Evolutionary conservation across 2,888 invertebrate genomes (phyloP).

Genomic region (Allolobophora icterica): DNA sequence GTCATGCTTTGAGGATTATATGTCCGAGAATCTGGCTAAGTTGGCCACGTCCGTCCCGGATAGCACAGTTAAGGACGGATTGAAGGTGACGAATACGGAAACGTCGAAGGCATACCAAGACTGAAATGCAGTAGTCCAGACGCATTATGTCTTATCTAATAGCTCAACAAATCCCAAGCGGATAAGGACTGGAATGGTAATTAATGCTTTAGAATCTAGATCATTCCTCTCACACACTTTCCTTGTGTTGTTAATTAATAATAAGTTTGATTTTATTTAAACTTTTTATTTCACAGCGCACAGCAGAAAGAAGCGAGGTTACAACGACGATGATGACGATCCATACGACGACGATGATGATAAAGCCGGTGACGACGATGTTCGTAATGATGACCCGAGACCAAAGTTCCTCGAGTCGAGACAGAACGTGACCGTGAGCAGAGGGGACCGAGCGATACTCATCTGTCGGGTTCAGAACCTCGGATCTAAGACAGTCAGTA

Average conservation of each 20-base stretch:
- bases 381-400: neutral
- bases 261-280: too few species aligned
- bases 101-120: too few species aligned
- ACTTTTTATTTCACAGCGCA: neutral
- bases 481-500: conserved; percentile 19
- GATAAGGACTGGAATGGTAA: neutral
- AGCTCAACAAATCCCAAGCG: neutral
- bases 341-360: conserved; percentile 7
- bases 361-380: neutral
- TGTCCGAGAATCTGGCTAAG: too few species aligned
- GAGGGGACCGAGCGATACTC: conserved; percentile 4
- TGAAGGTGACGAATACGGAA: too few species aligned
- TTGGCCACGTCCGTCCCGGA: too few species aligned
- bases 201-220: neutral
- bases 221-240: neutral
- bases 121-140: too few species aligned
- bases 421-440: neutral
- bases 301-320: neutral
- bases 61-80: too few species aligned
- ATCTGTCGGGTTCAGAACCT: neutral
- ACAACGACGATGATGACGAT: neutral
- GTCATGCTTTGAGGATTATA: too few species aligned
- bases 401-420: neutral
- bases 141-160: too few species aligned
- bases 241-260: too few species aligned